Evolutionary conservation across 2,888 invertebrate species (phyloP).

Genomic region (Torymus aiolomorphi): DNA sequence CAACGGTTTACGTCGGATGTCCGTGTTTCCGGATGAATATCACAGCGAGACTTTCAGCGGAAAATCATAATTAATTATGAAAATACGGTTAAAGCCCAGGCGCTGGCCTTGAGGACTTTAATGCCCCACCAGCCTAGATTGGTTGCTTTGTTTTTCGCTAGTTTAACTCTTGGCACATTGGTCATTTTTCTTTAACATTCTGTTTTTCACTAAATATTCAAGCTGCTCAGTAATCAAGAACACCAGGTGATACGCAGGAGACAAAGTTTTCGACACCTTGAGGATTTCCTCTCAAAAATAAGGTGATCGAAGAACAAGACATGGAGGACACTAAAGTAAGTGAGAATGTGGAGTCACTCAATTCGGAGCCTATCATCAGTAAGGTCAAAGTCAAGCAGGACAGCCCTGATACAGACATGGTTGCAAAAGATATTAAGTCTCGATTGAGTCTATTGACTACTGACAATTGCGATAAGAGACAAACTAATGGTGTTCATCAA

Average conservation of each 20-base stretch:
- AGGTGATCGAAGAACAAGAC: not conserved
- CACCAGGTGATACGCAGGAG: too few species aligned
- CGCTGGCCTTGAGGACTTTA: slow-evolving; percentile 58
- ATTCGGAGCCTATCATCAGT: slow-evolving; percentile 38
- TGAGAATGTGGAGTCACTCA: slow-evolving; percentile 36
- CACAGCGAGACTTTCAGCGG: not conserved
- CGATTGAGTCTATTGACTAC: slow-evolving; percentile 66
- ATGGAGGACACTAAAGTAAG: slow-evolving; percentile 41
- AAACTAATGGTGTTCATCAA: slow-evolving; percentile 69
- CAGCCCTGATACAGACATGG: slow-evolving; percentile 61
- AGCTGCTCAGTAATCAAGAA: too few species aligned
- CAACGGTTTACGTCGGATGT: slow-evolving; percentile 62
- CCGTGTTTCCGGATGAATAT: slow-evolving; percentile 31
- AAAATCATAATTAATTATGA: slow-evolving; percentile 66
- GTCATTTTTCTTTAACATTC: slow-evolving; percentile 12
- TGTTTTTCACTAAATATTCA: slow-evolving; percentile 17
- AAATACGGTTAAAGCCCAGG: slow-evolving; percentile 69
- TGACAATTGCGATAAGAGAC: slow-evolving; percentile 61
- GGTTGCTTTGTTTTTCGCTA: slow-evolving; percentile 9
- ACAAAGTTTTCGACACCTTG: too few species aligned
- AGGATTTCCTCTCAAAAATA: too few species aligned
- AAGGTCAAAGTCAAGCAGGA: slow-evolving; percentile 53
- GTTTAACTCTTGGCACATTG: not conserved
- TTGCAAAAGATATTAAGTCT: slow-evolving; percentile 69
- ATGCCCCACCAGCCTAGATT: slow-evolving; percentile 57